phyloP scores from a whole-genome alignment of 2,888 invertebrate genomes.

The Macropis europaea region DNA sequence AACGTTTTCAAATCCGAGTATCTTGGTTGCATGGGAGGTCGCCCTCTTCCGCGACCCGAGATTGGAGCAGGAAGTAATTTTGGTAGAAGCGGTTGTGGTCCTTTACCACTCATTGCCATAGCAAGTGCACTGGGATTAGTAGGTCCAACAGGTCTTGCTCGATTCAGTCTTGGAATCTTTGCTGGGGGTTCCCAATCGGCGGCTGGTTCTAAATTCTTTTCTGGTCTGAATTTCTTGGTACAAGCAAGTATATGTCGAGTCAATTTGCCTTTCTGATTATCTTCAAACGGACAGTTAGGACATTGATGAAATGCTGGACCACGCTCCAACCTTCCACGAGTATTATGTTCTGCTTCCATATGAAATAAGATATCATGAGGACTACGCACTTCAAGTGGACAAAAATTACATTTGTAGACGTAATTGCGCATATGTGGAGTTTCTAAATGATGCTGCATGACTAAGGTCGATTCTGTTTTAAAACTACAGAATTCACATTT shows the following conservation, averaged over 20 bases:
- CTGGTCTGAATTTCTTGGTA: constrained; percentile 93
- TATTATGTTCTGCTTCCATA: constrained; percentile 94
- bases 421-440: constrained; percentile 95
- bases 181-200: constrained; percentile 96
- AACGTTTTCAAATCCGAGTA: constrained; percentile 75
- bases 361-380: constrained; percentile 94
- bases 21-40: constrained; percentile 79
- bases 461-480: constrained; percentile 91
- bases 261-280: constrained; percentile 94
- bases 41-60: constrained; percentile 78
- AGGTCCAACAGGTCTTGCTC: constrained; percentile 74
- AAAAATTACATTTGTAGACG: constrained; percentile 92
- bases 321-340: constrained; percentile 90
- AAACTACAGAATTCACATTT: constrained; percentile 95
- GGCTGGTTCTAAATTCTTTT: constrained; percentile 92
- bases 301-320: constrained; percentile 95
- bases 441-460: constrained; percentile 93
- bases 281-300: constrained; percentile 96
- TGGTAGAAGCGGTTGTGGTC: constrained; percentile 79
- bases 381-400: constrained; percentile 89
- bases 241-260: constrained; percentile 93
- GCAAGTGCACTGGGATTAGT: constrained; percentile 73
- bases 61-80: constrained; percentile 79
- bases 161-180: constrained; percentile 89
- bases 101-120: constrained; percentile 76